Conservation (phyloP, 2,888 invertebrate species). For the Catocala nupta region DNA sequence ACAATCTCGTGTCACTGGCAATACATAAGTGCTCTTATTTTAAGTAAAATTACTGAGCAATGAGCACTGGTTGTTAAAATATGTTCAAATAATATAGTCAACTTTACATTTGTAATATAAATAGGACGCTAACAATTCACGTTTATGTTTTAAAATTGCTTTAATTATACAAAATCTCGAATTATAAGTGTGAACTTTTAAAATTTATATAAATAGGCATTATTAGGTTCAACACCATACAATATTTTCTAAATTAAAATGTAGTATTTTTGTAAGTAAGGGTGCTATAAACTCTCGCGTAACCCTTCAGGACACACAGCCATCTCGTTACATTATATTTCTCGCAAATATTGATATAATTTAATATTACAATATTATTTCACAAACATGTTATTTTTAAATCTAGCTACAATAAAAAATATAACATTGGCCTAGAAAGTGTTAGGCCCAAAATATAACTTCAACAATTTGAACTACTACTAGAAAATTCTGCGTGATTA, state of each 20-base stretch:
- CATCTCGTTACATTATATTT: not conserved
- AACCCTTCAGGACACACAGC: no score
- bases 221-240: no score
- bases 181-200: no score
- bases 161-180: no score
- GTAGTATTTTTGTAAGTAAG: no score
- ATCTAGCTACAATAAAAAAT: constrained; percentile 3
- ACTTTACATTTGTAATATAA: not conserved
- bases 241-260: not conserved
- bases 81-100: constrained; percentile 1
- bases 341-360: not conserved
- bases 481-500: constrained; percentile 8
- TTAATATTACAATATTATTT: not conserved
- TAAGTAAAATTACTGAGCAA: constrained; percentile 15
- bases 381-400: not conserved
- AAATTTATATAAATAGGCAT: no score
- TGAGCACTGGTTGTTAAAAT: constrained; percentile 5
- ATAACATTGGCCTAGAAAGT: not conserved
- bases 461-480: constrained; percentile 6
- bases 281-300: no score
- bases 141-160: no score
- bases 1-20: not conserved
- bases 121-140: constrained; percentile 8
- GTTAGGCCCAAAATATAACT: constrained; percentile 5
- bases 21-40: not conserved